These are phyloP conservation scores for Litoditis marina DNA, from an alignment of 2,888 invertebrate genomes.

Conservation along the genomic window DNA sequence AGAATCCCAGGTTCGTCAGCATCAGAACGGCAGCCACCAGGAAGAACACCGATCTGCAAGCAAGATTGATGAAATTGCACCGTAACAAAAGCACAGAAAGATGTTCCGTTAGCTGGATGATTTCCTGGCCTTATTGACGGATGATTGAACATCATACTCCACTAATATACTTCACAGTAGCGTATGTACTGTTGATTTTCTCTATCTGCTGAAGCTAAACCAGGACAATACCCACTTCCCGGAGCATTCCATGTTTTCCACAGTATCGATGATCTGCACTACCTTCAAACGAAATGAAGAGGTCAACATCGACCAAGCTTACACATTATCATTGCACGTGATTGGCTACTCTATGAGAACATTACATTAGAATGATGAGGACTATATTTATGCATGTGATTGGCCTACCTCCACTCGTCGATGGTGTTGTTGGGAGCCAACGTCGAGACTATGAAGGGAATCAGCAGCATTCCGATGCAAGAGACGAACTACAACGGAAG, in stretches of 20 bases:
- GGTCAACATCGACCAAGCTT: no score
- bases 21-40: slow-evolving; percentile 24
- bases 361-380: not conserved
- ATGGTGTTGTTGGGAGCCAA: slow-evolving; percentile 41
- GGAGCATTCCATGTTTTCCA: no score
- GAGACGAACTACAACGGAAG: slow-evolving; percentile 31
- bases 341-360: not conserved
- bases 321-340: no score
- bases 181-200: no score
- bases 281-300: no score
- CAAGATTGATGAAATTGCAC: not conserved
- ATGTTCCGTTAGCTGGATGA: not conserved
- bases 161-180: no score
- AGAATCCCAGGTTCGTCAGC: slow-evolving; percentile 34
- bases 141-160: no score
- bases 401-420: slow-evolving; percentile 28
- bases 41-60: slow-evolving; percentile 6
- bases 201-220: no score
- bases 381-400: not conserved
- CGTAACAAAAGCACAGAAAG: not conserved
- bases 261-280: no score
- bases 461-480: slow-evolving; percentile 34
- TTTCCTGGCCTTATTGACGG: not conserved
- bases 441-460: slow-evolving; percentile 34
- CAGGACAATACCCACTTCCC: no score